phyloP scores from a whole-genome alignment of 1,140 invertebrate species.

The Pseudomyrmex concolor region DNA sequence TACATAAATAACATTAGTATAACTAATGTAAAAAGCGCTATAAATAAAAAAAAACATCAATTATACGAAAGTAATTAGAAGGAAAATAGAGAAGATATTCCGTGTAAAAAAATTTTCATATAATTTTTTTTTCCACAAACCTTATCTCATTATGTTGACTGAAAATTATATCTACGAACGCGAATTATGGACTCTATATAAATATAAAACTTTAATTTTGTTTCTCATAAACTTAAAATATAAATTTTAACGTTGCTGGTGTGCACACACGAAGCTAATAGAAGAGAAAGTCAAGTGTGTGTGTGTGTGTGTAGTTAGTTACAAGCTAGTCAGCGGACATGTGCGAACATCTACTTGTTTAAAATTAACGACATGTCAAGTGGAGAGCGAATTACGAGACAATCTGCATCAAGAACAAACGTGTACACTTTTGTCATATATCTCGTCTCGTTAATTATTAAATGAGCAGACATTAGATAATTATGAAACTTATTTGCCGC shows the following conservation, averaged over 20 bases:
- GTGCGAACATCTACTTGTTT: constrained; percentile 19
- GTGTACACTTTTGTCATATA: neutral
- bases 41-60: too few species aligned
- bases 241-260: neutral
- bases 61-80: too few species aligned
- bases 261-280: neutral
- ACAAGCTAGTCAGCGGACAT: neutral
- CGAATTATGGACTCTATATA: too few species aligned
- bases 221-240: neutral
- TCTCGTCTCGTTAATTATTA: constrained; percentile 10
- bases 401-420: neutral
- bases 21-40: too few species aligned
- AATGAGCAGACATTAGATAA: neutral
- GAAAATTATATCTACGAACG: too few species aligned
- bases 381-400: neutral
- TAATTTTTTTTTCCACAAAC: too few species aligned
- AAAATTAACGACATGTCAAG: constrained; percentile 44
- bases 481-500: neutral
- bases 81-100: too few species aligned
- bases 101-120: too few species aligned
- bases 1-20: too few species aligned
- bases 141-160: too few species aligned
- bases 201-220: too few species aligned
- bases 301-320: neutral
- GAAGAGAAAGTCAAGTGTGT: constrained; percentile 6